These are phyloP conservation scores for Hymenochirus boettgeri DNA, from an alignment of 2,113 vertebrate species.

Conservation along the genomic window DNA sequence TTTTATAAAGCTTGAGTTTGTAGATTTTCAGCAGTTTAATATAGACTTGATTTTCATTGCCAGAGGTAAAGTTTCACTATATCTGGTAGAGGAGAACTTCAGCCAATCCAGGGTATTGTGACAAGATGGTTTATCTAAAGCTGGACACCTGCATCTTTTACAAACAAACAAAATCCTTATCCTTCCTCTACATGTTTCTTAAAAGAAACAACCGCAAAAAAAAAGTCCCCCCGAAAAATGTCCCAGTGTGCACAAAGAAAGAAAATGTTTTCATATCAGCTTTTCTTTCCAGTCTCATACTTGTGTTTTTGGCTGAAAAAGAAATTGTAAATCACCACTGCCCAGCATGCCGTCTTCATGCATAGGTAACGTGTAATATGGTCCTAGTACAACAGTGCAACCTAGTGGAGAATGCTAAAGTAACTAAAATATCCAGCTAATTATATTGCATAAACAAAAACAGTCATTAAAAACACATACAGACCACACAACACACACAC, in stretches of 20 bases:
- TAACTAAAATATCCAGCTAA: background rate
- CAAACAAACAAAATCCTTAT: slow-evolving; percentile 23
- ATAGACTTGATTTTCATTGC: slow-evolving; percentile 26
- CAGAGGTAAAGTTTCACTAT: slow-evolving; percentile 24
- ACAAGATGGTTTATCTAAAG: slow-evolving; percentile 37
- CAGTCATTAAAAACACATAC: too few relatives aligned
- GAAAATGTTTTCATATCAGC: slow-evolving; percentile 46
- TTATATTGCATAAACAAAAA: too few relatives aligned
- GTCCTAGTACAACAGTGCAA: slow-evolving; percentile 66
- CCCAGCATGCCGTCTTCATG: slow-evolving; percentile 45
- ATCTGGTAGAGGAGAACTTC: slow-evolving; percentile 21
- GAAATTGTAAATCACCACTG: slow-evolving; percentile 50
- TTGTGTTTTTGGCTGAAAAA: slow-evolving; percentile 58
- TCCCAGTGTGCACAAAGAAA: slow-evolving; percentile 48
- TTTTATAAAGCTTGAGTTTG: slow-evolving; percentile 14
- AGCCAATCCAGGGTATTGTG: slow-evolving; percentile 33
- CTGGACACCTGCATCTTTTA: slow-evolving; percentile 29
- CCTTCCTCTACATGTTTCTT: slow-evolving; percentile 34
- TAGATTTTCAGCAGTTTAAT: slow-evolving; percentile 24
- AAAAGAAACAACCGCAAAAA: slow-evolving; percentile 30
- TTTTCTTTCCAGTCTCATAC: slow-evolving; percentile 53
- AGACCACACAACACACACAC: too few relatives aligned
- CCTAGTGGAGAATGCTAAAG: slow-evolving; percentile 57
- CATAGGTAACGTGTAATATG: background rate
- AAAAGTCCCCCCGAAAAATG: slow-evolving; percentile 42